phyloP scores from a whole-genome alignment of 1,140 invertebrate species.

The Achroia grisella region DNA sequence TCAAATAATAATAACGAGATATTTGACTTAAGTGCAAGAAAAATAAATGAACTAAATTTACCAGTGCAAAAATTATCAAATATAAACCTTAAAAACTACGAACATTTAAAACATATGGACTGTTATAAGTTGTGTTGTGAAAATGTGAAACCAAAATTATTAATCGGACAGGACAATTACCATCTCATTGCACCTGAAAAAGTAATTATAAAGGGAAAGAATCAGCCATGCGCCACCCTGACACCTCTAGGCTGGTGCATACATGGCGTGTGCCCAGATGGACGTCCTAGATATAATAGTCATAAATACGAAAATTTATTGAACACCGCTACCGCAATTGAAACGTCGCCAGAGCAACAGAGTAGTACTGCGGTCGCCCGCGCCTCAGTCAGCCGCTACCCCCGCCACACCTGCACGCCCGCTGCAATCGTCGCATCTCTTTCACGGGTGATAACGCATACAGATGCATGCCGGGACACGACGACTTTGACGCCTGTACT shows the following conservation, averaged over 20 bases:
- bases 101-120: conserved; percentile 9
- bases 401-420: no score
- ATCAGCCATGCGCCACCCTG: conserved; percentile 4
- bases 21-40: no score
- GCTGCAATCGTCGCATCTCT: no score
- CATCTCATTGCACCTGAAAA: conserved; percentile 9
- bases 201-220: conserved; percentile 4
- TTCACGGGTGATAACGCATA: no score
- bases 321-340: background rate
- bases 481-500: background rate
- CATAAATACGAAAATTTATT: no score
- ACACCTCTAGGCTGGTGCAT: conserved; percentile 11
- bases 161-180: conserved; percentile 19
- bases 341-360: no score
- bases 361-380: no score
- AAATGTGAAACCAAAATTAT: conserved; percentile 5
- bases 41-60: conserved; percentile 14
- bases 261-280: conserved; percentile 11
- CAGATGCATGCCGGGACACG: background rate
- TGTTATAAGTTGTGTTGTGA: conserved; percentile 7
- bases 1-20: no score
- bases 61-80: conserved; percentile 11
- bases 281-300: no score
- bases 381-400: no score
- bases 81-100: conserved; percentile 6